phyloP scores from a whole-genome alignment of 2,888 invertebrate species.

The Orthonychiurus folsomi region DNA sequence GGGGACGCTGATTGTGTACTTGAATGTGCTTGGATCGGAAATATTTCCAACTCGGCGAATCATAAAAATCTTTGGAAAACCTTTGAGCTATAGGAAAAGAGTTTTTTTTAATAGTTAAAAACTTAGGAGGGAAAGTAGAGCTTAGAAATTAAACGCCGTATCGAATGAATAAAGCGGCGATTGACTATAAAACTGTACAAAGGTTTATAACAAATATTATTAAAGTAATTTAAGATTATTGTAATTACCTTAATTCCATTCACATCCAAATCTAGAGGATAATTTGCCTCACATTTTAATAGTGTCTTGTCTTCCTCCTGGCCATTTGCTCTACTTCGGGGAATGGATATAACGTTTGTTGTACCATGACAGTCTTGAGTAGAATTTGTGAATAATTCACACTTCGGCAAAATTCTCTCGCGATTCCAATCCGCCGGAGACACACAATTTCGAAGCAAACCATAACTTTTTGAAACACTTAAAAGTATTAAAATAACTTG shows the following conservation, averaged over 20 bases:
- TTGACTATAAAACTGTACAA: too few relatives aligned
- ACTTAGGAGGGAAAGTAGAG: too few relatives aligned
- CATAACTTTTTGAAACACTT: too few relatives aligned
- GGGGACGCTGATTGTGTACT: constrained; percentile 2
- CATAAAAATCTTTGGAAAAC: not conserved
- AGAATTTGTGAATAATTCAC: constrained; percentile 5
- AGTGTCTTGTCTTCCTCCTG: not conserved
- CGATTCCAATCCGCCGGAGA: not conserved
- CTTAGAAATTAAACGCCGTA: too few relatives aligned
- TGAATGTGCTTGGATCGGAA: not conserved
- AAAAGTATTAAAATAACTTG: too few relatives aligned
- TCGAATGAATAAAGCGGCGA: too few relatives aligned
- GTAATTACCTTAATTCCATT: constrained; percentile 10
- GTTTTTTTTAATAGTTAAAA: too few relatives aligned
- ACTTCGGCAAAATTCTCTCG: not conserved
- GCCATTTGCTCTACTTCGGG: not conserved
- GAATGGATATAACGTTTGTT: constrained; percentile 1
- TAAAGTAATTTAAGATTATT: too few relatives aligned
- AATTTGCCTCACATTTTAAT: constrained; percentile 5
- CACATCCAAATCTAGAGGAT: constrained; percentile 1
- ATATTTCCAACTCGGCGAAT: not conserved
- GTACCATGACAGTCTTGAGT: not conserved
- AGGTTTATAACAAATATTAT: too few relatives aligned
- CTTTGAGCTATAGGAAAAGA: constrained; percentile 9
- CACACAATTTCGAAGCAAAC: constrained; percentile 8